Evolutionary conservation across 2,888 invertebrate genomes (phyloP).

Genomic region (Tanytarsus gracilentus): DNA sequence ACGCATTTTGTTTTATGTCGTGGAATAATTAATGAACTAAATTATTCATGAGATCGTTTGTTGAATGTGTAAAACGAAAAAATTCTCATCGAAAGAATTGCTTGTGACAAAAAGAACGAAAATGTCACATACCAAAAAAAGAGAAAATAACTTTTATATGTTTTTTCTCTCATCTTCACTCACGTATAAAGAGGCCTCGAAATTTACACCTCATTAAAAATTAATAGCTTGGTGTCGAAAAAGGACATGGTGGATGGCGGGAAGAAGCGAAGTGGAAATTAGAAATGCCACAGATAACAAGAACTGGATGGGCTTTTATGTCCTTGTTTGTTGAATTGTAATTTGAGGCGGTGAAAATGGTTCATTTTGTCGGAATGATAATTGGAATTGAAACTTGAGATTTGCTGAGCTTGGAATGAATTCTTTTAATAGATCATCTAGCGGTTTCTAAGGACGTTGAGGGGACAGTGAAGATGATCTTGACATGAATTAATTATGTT

Average conservation of each 20-base stretch:
- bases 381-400: no score
- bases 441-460: no score
- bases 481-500: no score
- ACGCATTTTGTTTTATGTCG: slow-evolving; percentile 15
- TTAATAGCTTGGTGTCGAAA: background rate
- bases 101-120: background rate
- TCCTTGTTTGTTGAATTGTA: background rate
- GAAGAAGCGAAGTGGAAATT: background rate
- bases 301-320: background rate
- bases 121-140: background rate
- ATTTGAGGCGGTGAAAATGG: no score
- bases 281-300: slow-evolving; percentile 7
- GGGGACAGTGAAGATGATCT: no score
- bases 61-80: no score
- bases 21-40: slow-evolving; percentile 15
- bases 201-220: slow-evolving; percentile 15
- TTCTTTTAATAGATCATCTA: no score
- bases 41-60: slow-evolving; percentile 15
- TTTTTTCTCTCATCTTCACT: background rate
- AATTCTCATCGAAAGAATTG: background rate
- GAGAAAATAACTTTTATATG: background rate
- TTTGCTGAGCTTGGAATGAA: no score
- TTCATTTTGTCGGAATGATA: no score
- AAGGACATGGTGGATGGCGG: background rate
- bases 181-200: background rate